Evolutionary conservation across 2,113 vertebrate species (phyloP).

Genomic region (Chaenocephalus aceratus): DNA sequence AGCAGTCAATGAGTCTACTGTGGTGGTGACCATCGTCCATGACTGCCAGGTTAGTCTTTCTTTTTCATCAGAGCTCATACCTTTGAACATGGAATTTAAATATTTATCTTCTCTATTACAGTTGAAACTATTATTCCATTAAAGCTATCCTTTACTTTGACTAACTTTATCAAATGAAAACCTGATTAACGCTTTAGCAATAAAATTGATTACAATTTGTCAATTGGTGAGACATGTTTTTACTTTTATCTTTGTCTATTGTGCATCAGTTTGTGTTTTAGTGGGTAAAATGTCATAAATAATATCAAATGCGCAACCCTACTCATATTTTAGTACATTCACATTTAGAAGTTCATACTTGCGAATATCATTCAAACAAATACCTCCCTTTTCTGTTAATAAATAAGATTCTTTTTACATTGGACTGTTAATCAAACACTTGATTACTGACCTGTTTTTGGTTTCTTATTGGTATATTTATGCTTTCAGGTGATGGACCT

Average conservation of each 20-base stretch:
- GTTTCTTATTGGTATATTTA: not conserved
- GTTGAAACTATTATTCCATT: not conserved
- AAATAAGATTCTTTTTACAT: not conserved
- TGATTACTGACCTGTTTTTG: not conserved
- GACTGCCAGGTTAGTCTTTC: constrained; percentile 91
- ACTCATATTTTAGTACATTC: not conserved
- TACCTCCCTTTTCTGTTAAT: not conserved
- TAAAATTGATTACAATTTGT: not conserved
- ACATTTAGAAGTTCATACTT: not conserved
- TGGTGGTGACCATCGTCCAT: constrained; percentile 93
- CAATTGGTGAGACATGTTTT: not conserved
- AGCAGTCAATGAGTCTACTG: constrained; percentile 85
- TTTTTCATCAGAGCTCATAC: not conserved
- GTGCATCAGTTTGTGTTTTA: too few relatives aligned
- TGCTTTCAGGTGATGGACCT: constrained; percentile 89
- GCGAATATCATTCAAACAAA: not conserved
- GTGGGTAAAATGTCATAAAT: too few relatives aligned
- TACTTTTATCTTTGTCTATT: too few relatives aligned
- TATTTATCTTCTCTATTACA: not conserved
- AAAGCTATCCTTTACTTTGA: not conserved
- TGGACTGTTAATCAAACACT: not conserved
- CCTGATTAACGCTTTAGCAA: not conserved
- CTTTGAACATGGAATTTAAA: not conserved
- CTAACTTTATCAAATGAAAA: not conserved
- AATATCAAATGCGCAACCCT: too few relatives aligned